phyloP scores from a whole-genome alignment of 2,888 invertebrate genomes.

The Ypsolopha scabrella region DNA sequence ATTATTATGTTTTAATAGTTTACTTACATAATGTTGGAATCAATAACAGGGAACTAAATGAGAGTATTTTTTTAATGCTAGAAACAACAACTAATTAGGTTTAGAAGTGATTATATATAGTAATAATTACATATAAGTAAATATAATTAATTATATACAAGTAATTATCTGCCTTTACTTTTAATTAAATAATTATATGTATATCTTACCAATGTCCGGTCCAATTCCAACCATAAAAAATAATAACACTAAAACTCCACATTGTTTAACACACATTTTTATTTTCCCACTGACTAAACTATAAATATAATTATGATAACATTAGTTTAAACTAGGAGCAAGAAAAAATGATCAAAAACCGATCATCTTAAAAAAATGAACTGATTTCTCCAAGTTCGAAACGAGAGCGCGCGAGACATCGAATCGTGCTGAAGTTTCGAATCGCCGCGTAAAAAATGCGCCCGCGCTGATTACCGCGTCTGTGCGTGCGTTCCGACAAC shows the following conservation, averaged over 20 bases:
- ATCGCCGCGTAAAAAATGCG: neutral
- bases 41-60: too few relatives aligned
- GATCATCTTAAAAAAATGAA: neutral
- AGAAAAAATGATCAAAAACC: neutral
- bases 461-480: neutral
- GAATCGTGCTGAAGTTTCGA: neutral
- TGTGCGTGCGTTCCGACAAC: neutral
- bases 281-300: neutral
- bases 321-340: conserved; percentile 7
- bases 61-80: too few relatives aligned
- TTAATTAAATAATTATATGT: conserved; percentile 8
- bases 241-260: conserved; percentile 25
- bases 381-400: conserved; percentile 10
- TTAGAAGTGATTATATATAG: too few relatives aligned
- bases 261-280: conserved; percentile 32
- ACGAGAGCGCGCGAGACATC: conserved; percentile 10
- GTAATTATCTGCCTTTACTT: neutral
- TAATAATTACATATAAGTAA: too few relatives aligned
- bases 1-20: too few relatives aligned
- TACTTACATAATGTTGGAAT: too few relatives aligned
- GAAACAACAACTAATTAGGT: too few relatives aligned
- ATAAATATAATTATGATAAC: too few relatives aligned
- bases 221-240: conserved; percentile 20
- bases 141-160: too few relatives aligned
- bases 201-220: conserved; percentile 26